These are phyloP conservation scores for Diadumene lineata DNA, from an alignment of 92 coral and sea anemone genomes.

Conservation along the genomic window DNA sequence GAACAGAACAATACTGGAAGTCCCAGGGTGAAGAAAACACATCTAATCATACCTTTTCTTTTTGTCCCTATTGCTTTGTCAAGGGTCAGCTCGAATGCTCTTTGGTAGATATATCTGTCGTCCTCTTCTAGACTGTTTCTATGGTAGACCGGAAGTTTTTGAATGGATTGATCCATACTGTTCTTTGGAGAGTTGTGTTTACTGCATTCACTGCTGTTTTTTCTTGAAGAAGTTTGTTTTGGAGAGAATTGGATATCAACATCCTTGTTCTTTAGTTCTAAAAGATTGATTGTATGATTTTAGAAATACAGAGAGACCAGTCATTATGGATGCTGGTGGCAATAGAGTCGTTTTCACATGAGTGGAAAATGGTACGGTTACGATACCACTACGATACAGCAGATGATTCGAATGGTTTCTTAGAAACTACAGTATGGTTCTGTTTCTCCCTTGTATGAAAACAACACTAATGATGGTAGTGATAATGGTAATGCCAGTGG, in stretches of 20 bases:
- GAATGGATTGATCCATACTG: neutral
- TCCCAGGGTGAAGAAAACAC: neutral
- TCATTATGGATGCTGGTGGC: too few species aligned
- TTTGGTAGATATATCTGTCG: slow-evolving; percentile 46
- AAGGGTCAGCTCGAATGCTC: slow-evolving; percentile 71
- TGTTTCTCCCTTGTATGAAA: too few species aligned
- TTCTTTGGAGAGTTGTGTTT: neutral
- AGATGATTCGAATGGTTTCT: too few species aligned
- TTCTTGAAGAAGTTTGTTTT: neutral
- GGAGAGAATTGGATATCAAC: neutral
- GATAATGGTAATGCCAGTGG: too few species aligned
- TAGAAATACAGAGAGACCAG: too few species aligned
- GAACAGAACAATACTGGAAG: too few species aligned
- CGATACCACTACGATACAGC: too few species aligned
- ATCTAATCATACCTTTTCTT: slow-evolving; percentile 52
- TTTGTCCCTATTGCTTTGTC: slow-evolving; percentile 77
- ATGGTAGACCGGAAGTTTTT: neutral
- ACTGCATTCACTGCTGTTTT: neutral
- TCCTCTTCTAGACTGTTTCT: slow-evolving; percentile 27
- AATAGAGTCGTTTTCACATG: too few species aligned
- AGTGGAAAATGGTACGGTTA: too few species aligned
- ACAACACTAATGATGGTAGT: too few species aligned
- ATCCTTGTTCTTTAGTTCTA: neutral
- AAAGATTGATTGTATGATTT: too few species aligned
- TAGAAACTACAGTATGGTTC: too few species aligned